A percentile compares a stretch with the other conserved stretches of the same genome.
Evolutionary conservation across 2,888 invertebrate genomes (phyloP).

Genomic region (Bhutanitis thaidina): DNA sequence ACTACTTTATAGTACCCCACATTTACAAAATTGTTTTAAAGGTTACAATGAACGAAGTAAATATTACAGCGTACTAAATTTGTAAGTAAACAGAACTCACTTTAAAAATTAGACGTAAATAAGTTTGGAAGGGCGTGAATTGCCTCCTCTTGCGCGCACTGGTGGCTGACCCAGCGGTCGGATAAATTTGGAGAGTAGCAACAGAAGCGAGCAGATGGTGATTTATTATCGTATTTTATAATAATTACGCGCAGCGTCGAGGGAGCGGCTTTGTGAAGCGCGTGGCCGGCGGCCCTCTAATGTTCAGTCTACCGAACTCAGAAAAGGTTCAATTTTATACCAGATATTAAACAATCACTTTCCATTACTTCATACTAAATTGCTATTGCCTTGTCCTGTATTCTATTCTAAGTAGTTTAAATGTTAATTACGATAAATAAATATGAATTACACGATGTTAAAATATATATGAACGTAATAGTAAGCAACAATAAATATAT

Average conservation of each 20-base stretch:
- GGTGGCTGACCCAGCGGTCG: constrained; percentile 33
- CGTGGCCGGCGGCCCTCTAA: constrained; percentile 36
- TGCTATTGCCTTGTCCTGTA: background rate
- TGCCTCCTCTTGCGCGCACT: constrained; percentile 35
- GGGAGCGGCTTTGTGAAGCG: constrained; percentile 51
- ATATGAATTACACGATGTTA: too few relatives aligned
- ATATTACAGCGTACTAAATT: too few relatives aligned
- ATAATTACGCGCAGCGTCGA: constrained; percentile 60
- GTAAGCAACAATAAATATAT: too few relatives aligned
- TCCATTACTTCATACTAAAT: constrained; percentile 13
- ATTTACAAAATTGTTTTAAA: too few relatives aligned
- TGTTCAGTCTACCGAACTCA: constrained; percentile 33
- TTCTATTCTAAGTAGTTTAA: too few relatives aligned
- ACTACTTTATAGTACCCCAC: too few relatives aligned
- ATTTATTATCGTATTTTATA: constrained; percentile 75
- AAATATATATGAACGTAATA: too few relatives aligned
- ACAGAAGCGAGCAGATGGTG: constrained; percentile 72
- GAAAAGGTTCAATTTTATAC: constrained; percentile 17
- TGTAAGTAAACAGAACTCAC: constrained; percentile 8
- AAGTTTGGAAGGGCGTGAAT: constrained; percentile 65
- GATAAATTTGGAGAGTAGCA: constrained; percentile 71
- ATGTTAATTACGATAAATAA: too few relatives aligned
- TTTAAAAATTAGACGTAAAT: constrained; percentile 55
- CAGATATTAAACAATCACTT: constrained; percentile 10
- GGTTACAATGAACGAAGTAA: too few relatives aligned